Evolutionary conservation across 2,888 invertebrate species (phyloP).

Genomic region (Linnaemya tessellans): DNA sequence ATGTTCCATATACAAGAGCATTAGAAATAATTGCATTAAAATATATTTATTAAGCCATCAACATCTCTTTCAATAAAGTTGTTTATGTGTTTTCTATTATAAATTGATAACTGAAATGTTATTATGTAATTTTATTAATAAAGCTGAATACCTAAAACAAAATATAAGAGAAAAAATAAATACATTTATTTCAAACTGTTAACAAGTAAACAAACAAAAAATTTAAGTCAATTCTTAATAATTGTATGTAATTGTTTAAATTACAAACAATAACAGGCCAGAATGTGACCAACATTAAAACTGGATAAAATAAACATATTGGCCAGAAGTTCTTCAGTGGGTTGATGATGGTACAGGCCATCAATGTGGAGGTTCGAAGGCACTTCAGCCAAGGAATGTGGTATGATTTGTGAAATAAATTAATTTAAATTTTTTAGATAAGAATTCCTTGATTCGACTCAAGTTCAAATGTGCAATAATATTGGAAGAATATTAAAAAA

Average conservation of each 20-base stretch:
- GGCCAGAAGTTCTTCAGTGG: too few species aligned
- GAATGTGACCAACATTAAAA: conserved; percentile 30
- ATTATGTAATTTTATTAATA: conserved; percentile 46
- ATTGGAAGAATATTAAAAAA: too few species aligned
- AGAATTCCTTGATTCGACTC: too few species aligned
- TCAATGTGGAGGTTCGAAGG: too few species aligned
- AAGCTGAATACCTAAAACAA: conserved; percentile 45
- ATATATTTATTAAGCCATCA: conserved; percentile 49
- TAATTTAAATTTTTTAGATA: too few species aligned
- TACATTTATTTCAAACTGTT: conserved; percentile 10
- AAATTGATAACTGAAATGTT: conserved; percentile 51
- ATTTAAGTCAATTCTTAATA: conserved; percentile 29
- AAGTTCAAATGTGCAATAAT: too few species aligned
- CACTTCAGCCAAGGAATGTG: too few species aligned
- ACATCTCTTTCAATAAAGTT: conserved; percentile 13
- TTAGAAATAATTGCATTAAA: conserved; percentile 2
- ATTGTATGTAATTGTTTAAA: conserved; percentile 38
- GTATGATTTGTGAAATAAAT: too few species aligned
- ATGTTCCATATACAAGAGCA: not conserved
- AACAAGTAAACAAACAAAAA: conserved; percentile 25
- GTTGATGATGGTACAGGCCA: too few species aligned
- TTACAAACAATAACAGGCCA: not conserved
- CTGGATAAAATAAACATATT: not conserved
- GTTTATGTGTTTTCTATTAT: conserved; percentile 11
- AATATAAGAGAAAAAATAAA: conserved; percentile 35